phyloP scores from a whole-genome alignment of 2,797 vertebrate genomes.

The Harpagifer antarcticus region DNA sequence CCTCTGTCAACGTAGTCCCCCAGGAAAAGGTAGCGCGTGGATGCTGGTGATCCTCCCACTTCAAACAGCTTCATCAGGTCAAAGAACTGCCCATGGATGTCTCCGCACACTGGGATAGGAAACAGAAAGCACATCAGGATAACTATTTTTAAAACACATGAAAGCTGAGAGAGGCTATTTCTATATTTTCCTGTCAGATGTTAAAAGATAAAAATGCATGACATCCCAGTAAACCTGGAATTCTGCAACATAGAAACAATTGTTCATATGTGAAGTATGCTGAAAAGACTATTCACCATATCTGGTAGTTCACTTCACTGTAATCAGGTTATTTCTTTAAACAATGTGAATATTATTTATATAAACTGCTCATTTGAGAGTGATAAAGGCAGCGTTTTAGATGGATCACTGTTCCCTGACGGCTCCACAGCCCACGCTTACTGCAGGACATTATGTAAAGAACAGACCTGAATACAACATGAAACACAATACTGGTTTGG shows the following conservation, averaged over 20 bases:
- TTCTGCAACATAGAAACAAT: background rate
- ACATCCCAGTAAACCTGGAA: background rate
- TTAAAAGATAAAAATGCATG: background rate
- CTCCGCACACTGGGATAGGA: constrained; percentile 90
- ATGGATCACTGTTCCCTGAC: background rate
- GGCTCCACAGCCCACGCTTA: constrained; percentile 18
- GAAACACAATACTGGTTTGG: background rate
- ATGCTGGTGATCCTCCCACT: constrained; percentile 98
- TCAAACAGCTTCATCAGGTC: constrained; percentile 99
- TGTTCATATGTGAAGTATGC: background rate
- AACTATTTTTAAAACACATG: constrained; percentile 46
- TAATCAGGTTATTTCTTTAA: background rate
- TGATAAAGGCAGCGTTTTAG: background rate
- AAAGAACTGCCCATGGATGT: constrained; percentile 99
- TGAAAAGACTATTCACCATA: background rate
- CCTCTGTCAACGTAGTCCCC: constrained; percentile 99
- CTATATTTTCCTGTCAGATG: constrained; percentile 12
- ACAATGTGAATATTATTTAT: background rate
- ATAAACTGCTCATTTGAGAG: constrained; percentile 3
- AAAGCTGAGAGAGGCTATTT: constrained; percentile 32
- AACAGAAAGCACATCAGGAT: constrained; percentile 21
- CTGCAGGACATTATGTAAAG: constrained; percentile 30
- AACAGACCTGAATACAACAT: background rate
- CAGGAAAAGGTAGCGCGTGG: constrained; percentile 98
- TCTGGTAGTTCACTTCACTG: background rate